Evolutionary conservation across 2,113 vertebrate genomes (phyloP).

Genomic region (Harpagus bidentatus): DNA sequence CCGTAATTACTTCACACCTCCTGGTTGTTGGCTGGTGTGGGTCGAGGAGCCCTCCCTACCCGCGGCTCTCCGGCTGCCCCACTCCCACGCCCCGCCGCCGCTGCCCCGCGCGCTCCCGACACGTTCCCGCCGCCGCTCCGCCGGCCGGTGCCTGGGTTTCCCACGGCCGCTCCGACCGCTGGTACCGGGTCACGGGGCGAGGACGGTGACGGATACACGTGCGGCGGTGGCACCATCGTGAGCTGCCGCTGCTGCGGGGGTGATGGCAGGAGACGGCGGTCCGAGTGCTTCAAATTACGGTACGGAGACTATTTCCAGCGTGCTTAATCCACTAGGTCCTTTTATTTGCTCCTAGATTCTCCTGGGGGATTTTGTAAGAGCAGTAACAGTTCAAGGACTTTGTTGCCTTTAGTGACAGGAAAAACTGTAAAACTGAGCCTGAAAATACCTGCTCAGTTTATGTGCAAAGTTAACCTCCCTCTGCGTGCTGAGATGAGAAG

Average conservation of each 20-base stretch:
- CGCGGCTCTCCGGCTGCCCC: fast-evolving
- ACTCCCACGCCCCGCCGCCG: fast-evolving
- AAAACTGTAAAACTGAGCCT: background rate
- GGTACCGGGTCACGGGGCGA: fast-evolving
- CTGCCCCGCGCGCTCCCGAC: fast-evolving
- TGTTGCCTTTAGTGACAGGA: background rate
- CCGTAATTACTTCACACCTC: background rate
- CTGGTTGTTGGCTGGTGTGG: fast-evolving
- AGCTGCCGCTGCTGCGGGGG: background rate
- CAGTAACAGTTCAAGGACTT: background rate
- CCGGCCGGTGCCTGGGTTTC: fast-evolving
- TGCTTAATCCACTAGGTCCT: background rate
- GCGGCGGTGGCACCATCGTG: background rate
- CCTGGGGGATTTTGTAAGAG: background rate
- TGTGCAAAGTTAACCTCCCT: background rate
- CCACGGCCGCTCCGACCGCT: fast-evolving
- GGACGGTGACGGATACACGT: fast-evolving
- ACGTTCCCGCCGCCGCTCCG: background rate
- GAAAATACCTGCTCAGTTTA: background rate
- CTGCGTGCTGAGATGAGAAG: background rate
- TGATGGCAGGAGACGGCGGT: background rate
- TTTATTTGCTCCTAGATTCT: background rate
- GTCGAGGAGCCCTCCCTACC: background rate
- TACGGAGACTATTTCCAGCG: background rate
- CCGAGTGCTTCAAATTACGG: background rate